Percentiles rank a stretch among this genome's conserved stretches.
These are phyloP conservation scores for Orestias chungarensis DNA, from an alignment of 2,797 vertebrate genomes.

Conservation along the genomic window DNA sequence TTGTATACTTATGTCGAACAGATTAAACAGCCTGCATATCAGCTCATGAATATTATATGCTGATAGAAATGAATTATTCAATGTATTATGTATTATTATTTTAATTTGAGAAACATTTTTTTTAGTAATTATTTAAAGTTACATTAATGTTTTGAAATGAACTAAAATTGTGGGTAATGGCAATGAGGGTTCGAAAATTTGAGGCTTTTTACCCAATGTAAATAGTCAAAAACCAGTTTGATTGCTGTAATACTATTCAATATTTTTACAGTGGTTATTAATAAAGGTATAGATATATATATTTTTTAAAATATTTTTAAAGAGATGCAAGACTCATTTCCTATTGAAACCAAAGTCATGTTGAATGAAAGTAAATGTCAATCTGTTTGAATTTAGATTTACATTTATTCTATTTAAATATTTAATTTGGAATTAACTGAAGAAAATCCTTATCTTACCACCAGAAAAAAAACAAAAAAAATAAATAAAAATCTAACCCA, in stretches of 20 bases:
- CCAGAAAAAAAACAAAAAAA: too few species aligned
- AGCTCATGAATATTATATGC: too few species aligned
- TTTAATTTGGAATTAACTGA: too few species aligned
- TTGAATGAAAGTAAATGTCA: neutral
- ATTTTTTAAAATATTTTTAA: neutral
- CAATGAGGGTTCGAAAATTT: neutral
- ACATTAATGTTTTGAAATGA: neutral
- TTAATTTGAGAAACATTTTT: neutral
- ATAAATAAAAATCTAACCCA: neutral
- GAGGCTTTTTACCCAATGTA: neutral
- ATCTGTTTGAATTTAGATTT: neutral
- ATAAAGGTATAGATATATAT: neutral
- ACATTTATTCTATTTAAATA: too few species aligned
- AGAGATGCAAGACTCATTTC: neutral
- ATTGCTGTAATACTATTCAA: neutral
- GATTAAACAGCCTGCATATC: slow-evolving; percentile 30
- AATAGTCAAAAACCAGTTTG: neutral
- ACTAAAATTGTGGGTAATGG: neutral
- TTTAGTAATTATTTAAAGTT: neutral
- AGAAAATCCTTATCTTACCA: too few species aligned
- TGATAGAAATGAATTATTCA: slow-evolving; percentile 14
- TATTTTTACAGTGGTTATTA: neutral
- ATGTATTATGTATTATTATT: too few species aligned
- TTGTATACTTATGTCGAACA: slow-evolving; percentile 39
- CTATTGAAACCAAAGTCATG: neutral